Conservation (phyloP, 1,140 invertebrate species). For the Brachionus koreanus region DNA sequence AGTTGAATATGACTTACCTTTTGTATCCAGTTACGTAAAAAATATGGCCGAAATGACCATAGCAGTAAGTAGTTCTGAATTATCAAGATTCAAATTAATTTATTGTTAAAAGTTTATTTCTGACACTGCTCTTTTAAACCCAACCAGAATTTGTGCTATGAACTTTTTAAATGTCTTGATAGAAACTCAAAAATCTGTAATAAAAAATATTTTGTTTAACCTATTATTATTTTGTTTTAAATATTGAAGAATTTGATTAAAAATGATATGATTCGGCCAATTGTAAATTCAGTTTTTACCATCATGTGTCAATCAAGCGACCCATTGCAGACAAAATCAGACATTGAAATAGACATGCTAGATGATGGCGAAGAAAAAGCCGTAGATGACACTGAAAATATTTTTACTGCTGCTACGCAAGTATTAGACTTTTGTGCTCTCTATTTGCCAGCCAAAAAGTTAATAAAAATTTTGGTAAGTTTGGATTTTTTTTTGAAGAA, state of each 20-base stretch:
- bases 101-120: neutral
- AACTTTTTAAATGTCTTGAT: constrained; percentile 33
- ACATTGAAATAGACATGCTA: constrained; percentile 23
- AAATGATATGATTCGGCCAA: constrained; percentile 36
- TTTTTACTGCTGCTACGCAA: constrained; percentile 36
- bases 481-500: neutral
- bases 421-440: constrained; percentile 37
- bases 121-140: neutral
- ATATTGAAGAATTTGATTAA: constrained; percentile 13
- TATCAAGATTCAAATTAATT: neutral
- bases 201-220: neutral
- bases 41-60: constrained; percentile 29
- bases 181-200: constrained; percentile 42
- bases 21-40: neutral
- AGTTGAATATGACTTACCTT: constrained; percentile 16
- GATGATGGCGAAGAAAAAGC: constrained; percentile 23
- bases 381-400: constrained; percentile 33
- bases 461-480: constrained; percentile 38
- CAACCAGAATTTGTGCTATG: constrained; percentile 36
- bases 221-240: neutral
- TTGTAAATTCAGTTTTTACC: constrained; percentile 2
- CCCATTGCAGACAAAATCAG: constrained; percentile 38
- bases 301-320: constrained; percentile 42
- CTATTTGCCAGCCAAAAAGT: constrained; percentile 37
- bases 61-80: neutral